A percentile compares a stretch with the other conserved stretches of the same genome.
These are phyloP conservation scores for Gasterosteus aculeatus DNA, from an alignment of 2,113 vertebrate species.

Conservation along the genomic window DNA sequence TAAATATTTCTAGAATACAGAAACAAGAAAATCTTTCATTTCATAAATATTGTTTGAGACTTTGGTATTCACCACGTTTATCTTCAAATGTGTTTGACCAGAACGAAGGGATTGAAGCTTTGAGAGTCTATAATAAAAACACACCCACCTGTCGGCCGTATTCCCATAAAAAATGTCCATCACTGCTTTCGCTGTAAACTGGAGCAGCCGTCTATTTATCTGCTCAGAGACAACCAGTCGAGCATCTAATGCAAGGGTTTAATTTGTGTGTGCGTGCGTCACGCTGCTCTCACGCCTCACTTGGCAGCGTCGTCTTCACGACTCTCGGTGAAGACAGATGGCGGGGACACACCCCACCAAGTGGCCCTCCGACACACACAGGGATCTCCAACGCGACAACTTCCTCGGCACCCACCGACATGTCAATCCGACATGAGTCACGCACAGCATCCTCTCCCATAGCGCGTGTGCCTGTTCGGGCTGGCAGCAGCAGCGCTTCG, in stretches of 20 bases:
- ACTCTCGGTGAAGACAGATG: slow-evolving; percentile 76
- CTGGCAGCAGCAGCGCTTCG: background rate
- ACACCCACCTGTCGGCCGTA: background rate
- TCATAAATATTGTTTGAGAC: background rate
- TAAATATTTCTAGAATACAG: background rate
- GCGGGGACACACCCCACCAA: slow-evolving; percentile 73
- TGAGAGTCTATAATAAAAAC: slow-evolving; percentile 10
- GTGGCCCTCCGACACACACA: slow-evolving; percentile 48
- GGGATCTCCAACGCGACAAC: slow-evolving; percentile 29
- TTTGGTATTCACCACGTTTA: background rate
- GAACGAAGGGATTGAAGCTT: background rate
- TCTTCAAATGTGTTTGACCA: background rate
- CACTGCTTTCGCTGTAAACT: background rate
- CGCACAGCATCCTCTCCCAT: slow-evolving; percentile 26
- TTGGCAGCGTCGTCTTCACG: slow-evolving; percentile 56
- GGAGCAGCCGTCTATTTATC: slow-evolving; percentile 23
- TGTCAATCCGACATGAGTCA: slow-evolving; percentile 63
- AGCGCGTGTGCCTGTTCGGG: slow-evolving; percentile 17
- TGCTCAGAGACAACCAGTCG: slow-evolving; percentile 19
- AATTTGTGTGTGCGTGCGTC: background rate
- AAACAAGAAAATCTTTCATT: background rate
- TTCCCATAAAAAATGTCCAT: background rate
- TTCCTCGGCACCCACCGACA: slow-evolving; percentile 52
- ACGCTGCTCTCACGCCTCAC: slow-evolving; percentile 60
- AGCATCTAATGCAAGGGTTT: slow-evolving; percentile 11